phyloP scores from a whole-genome alignment of 2,797 vertebrate species.

The Heterohyrax brucei region DNA sequence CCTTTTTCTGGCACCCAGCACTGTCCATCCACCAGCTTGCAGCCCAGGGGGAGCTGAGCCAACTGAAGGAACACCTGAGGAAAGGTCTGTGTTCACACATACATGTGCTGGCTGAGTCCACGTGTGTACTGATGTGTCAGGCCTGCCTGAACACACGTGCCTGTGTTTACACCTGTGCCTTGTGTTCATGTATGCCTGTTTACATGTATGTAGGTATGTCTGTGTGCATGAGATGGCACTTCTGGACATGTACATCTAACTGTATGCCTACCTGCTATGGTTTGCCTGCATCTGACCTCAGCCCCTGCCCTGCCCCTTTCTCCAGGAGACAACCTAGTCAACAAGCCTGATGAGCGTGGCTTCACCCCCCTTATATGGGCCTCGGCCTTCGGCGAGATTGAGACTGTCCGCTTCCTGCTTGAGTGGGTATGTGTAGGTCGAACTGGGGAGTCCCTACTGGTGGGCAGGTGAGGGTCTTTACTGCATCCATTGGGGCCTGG shows the following conservation, averaged over 20 bases:
- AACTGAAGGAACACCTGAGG: constrained; percentile 93
- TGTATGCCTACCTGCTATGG: neutral
- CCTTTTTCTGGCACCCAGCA: constrained; percentile 89
- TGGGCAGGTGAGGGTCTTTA: neutral
- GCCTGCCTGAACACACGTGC: neutral
- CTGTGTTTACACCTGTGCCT: neutral
- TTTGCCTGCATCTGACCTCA: neutral
- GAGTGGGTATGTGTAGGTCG: constrained; percentile 92
- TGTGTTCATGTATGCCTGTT: too few species aligned
- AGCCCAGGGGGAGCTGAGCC: constrained; percentile 96
- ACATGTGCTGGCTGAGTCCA: too few species aligned
- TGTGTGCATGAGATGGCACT: rapidly evolving
- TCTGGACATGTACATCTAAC: neutral
- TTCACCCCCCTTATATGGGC: constrained; percentile 99
- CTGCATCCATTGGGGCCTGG: neutral
- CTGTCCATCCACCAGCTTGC: constrained; percentile 98
- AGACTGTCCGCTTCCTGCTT: constrained; percentile 95
- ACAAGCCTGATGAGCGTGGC: constrained; percentile 95
- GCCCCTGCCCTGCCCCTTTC: neutral
- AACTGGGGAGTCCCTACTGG: neutral
- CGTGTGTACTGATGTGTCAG: neutral
- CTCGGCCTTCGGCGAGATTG: constrained; percentile 97
- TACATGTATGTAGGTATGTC: rapidly evolving
- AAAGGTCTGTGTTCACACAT: constrained; percentile 91
- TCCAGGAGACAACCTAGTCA: constrained; percentile 94